phyloP scores from a whole-genome alignment of 2,797 vertebrate species.

The Anabacerthia variegaticeps region DNA sequence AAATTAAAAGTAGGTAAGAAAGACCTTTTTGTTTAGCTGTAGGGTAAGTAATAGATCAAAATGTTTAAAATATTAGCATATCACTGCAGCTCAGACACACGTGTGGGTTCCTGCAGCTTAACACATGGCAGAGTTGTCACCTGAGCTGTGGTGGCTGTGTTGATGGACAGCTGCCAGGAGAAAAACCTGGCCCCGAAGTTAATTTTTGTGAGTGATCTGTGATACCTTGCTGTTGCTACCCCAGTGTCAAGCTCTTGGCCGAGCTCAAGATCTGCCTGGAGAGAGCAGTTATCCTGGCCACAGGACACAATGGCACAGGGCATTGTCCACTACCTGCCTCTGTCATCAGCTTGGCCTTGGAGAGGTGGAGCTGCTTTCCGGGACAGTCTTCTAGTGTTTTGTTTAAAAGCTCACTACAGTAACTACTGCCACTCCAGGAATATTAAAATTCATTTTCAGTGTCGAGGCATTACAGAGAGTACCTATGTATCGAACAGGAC shows the following conservation, averaged over 20 bases:
- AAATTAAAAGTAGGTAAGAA: conserved; percentile 28
- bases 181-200: not conserved
- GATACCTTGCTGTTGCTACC: not conserved
- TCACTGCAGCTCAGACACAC: not conserved
- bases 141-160: not conserved
- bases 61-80: conserved; percentile 4
- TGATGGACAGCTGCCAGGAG: not conserved
- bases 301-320: rapidly evolving
- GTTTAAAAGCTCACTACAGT: not conserved
- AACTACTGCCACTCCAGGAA: not conserved
- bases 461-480: not conserved
- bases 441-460: not conserved
- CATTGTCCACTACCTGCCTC: not conserved
- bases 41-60: conserved; percentile 38
- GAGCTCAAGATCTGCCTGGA: not conserved
- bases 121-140: not conserved
- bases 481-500: not conserved
- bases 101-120: not conserved
- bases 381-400: not conserved
- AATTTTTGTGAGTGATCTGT: not conserved
- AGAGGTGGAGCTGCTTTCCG: not conserved
- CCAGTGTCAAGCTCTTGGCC: not conserved
- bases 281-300: not conserved
- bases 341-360: not conserved
- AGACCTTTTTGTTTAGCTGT: conserved; percentile 3